Conservation (phyloP, 2,888 invertebrate species). For the Cryptus viduatorius region DNA sequence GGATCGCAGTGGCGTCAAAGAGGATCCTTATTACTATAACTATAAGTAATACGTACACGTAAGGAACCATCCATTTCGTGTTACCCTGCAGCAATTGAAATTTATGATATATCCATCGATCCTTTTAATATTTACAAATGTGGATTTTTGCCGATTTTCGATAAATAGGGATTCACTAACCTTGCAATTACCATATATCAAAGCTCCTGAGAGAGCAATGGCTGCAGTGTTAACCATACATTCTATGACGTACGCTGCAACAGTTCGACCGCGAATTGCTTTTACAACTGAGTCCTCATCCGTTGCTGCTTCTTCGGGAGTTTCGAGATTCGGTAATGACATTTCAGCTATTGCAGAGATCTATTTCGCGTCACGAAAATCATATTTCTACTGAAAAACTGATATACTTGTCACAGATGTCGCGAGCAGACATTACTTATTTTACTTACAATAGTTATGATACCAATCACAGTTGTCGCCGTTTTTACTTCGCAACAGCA, state of each 20-base stretch:
- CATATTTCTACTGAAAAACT: too few species aligned
- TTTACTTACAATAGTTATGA: too few species aligned
- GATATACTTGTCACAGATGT: too few species aligned
- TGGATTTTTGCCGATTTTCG: not conserved
- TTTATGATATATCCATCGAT: too few species aligned
- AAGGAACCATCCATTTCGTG: conserved; percentile 5
- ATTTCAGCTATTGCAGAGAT: too few species aligned
- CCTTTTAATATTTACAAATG: not conserved
- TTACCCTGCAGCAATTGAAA: not conserved
- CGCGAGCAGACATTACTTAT: too few species aligned
- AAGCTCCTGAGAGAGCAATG: not conserved
- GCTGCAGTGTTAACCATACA: not conserved
- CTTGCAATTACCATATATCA: conserved; percentile 14
- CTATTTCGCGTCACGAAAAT: too few species aligned
- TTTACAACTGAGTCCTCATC: not conserved
- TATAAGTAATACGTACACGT: not conserved
- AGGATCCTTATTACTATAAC: not conserved
- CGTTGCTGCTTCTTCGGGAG: too few species aligned
- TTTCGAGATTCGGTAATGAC: too few species aligned
- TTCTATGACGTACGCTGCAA: not conserved
- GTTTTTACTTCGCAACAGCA: too few species aligned
- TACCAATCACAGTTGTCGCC: too few species aligned
- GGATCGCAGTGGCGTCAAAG: not conserved
- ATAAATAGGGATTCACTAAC: not conserved
- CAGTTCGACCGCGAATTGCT: not conserved